Evolutionary conservation across 1,140 invertebrate species (phyloP).

Genomic region (Phymorhynchus buccinoides): DNA sequence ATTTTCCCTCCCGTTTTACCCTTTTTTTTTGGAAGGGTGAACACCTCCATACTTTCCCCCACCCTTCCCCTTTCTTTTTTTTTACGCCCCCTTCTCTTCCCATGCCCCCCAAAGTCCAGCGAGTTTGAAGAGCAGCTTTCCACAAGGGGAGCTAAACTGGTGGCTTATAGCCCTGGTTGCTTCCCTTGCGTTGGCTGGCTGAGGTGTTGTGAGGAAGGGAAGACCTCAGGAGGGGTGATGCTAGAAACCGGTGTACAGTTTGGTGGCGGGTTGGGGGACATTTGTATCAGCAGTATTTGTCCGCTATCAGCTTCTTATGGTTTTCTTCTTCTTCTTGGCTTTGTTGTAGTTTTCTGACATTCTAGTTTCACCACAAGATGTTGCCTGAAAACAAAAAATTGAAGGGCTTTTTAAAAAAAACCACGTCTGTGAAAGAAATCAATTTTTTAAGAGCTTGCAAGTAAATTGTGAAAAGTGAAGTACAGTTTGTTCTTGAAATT

Average conservation of each 20-base stretch:
- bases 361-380: not conserved
- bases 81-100: no score
- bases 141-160: not conserved
- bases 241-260: not conserved
- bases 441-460: no score
- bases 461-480: no score
- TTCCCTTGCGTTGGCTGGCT: not conserved
- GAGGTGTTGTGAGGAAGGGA: constrained; percentile 5
- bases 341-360: not conserved
- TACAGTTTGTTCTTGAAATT: no score
- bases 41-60: not conserved
- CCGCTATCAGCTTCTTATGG: not conserved
- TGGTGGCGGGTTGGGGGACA: not conserved
- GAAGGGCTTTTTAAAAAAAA: no score
- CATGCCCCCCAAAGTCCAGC: not conserved
- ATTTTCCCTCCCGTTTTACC: not conserved
- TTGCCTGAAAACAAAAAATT: not conserved
- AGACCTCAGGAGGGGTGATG: not conserved
- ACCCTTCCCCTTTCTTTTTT: not conserved
- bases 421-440: no score
- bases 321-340: not conserved
- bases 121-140: not conserved
- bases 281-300: no score
- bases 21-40: not conserved
- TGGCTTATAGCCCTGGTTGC: not conserved